These are phyloP conservation scores for Psammodynastes pulverulentus DNA, from an alignment of 2,113 vertebrate genomes.

Conservation along the genomic window DNA sequence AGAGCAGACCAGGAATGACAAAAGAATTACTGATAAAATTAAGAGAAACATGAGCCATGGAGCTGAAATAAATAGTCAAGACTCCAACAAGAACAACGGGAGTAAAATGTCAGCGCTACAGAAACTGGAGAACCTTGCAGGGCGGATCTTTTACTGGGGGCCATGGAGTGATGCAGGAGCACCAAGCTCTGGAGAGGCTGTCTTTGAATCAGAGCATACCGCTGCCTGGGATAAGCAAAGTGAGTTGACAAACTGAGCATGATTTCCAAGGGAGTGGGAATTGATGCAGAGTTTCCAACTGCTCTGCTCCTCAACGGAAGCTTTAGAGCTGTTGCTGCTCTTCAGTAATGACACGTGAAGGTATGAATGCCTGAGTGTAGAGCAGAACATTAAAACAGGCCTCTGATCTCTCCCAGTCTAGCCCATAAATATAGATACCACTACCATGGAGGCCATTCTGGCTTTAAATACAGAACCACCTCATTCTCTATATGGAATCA, in stretches of 20 bases:
- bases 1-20: not conserved
- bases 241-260: constrained; percentile 29
- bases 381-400: not conserved
- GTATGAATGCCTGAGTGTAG: not conserved
- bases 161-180: constrained; percentile 25
- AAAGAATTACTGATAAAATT: not conserved
- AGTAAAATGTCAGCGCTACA: constrained; percentile 47
- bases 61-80: constrained; percentile 5
- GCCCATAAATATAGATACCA: not conserved
- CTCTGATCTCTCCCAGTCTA: not conserved
- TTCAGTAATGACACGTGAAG: not conserved
- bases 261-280: not conserved
- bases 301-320: not conserved
- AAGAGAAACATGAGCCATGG: constrained; percentile 6
- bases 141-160: constrained; percentile 49
- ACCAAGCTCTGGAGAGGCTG: constrained; percentile 1
- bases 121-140: constrained; percentile 52
- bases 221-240: constrained; percentile 48
- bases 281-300: not conserved
- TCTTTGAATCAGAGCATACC: constrained; percentile 14
- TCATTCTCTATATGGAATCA: not conserved
- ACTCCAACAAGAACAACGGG: constrained; percentile 27
- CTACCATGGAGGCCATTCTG: not conserved
- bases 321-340: not conserved
- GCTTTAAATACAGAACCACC: not conserved